These are phyloP conservation scores for Valencia hispanica DNA, from an alignment of 2,797 vertebrate species.

Conservation along the genomic window DNA sequence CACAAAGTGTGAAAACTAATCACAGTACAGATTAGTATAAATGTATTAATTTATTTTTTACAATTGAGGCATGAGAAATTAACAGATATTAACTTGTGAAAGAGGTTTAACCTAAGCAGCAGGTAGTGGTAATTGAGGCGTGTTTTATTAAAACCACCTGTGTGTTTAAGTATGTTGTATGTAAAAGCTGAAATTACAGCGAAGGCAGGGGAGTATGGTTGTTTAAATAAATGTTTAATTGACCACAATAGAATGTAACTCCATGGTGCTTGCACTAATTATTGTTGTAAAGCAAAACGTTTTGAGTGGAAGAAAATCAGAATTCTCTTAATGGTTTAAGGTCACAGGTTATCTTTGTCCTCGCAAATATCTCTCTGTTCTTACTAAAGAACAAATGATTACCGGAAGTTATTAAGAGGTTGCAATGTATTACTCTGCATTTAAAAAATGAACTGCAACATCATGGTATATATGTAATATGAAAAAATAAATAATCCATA, in stretches of 20 bases:
- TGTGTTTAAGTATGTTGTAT: neutral
- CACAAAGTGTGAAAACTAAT: conserved; percentile 47
- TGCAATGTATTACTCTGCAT: neutral
- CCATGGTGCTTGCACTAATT: neutral
- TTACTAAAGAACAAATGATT: neutral
- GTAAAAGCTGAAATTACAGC: neutral
- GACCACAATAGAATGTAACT: neutral
- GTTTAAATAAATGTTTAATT: neutral
- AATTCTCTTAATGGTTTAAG: neutral
- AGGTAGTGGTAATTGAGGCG: neutral
- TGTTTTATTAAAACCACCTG: neutral
- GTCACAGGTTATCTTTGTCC: neutral
- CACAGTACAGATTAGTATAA: conserved; percentile 35
- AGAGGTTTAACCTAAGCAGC: conserved; percentile 18
- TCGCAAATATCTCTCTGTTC: neutral
- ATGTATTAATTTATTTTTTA: conserved; percentile 19
- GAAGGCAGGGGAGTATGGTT: neutral
- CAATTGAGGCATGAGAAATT: conserved; percentile 10
- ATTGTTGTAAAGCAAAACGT: too few relatives aligned
- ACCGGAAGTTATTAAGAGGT: neutral
- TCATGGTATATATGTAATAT: neutral
- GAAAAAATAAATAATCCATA: neutral
- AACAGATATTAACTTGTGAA: conserved; percentile 5
- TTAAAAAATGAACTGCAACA: neutral
- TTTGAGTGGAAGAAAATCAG: neutral